phyloP scores from a whole-genome alignment of 1,140 invertebrate genomes.

The Cataglyphis hispanica region DNA sequence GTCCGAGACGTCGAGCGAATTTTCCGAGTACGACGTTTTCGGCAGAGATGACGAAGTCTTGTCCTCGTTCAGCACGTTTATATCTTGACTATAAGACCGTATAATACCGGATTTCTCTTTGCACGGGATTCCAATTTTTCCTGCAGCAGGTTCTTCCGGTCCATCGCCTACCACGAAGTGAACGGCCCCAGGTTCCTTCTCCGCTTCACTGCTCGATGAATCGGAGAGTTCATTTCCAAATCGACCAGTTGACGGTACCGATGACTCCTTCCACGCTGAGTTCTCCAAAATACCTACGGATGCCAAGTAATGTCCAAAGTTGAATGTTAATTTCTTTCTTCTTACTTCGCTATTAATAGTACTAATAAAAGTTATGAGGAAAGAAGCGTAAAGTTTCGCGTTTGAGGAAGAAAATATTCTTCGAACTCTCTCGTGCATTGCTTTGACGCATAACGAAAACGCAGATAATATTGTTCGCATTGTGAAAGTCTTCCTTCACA shows the following conservation, averaged over 20 bases:
- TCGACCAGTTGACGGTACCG: constrained; percentile 77
- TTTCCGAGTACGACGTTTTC: constrained; percentile 86
- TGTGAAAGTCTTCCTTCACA: not conserved
- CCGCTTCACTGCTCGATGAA: constrained; percentile 84
- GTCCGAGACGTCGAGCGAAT: constrained; percentile 80
- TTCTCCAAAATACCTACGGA: constrained; percentile 82
- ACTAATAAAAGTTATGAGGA: not conserved
- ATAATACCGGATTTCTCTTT: constrained; percentile 64
- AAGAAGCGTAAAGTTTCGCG: not conserved
- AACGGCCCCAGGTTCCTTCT: constrained; percentile 83
- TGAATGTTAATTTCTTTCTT: constrained; percentile 7
- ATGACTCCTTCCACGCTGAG: constrained; percentile 84
- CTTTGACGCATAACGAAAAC: not conserved
- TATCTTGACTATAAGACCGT: constrained; percentile 84
- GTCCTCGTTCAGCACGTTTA: constrained; percentile 79
- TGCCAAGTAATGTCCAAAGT: constrained; percentile 44
- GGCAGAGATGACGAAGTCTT: constrained; percentile 78
- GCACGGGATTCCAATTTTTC: not conserved
- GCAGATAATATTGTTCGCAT: not conserved
- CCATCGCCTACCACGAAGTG: constrained; percentile 82
- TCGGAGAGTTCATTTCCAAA: constrained; percentile 69
- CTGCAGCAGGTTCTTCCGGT: constrained; percentile 51
- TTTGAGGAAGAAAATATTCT: not conserved
- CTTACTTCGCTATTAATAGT: not conserved
- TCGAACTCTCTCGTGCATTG: not conserved